Percentiles rank a stretch among this genome's conserved stretches.
Conservation (phyloP, 64 coral and sea anemone genomes). For the Dendronephthya gigantea region DNA sequence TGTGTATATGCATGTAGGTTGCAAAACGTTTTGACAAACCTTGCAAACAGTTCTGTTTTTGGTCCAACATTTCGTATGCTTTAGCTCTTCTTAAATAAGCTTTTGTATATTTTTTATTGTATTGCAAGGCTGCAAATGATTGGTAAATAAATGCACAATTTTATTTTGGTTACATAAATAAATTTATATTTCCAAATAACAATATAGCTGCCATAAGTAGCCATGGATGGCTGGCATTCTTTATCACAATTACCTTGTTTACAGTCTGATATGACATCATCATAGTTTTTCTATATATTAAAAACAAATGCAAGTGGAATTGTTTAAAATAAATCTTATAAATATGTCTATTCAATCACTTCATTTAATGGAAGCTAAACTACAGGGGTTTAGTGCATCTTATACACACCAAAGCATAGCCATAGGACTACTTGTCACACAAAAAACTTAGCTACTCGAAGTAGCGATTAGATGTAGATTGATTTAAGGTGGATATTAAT, state of each 20-base stretch:
- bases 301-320: background rate
- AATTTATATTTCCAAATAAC: background rate
- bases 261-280: constrained; percentile 47
- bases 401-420: too few species aligned
- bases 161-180: background rate
- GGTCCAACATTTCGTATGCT: constrained; percentile 56
- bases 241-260: constrained; percentile 38
- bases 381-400: too few species aligned
- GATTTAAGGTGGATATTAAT: background rate
- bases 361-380: too few species aligned
- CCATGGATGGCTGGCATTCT: too few species aligned
- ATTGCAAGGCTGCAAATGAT: constrained; percentile 50
- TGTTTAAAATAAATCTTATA: too few species aligned
- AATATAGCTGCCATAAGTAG: background rate
- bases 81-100: constrained; percentile 81
- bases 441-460: too few species aligned
- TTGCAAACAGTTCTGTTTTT: constrained; percentile 78
- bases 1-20: too few species aligned
- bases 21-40: constrained; percentile 18
- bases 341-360: too few species aligned
- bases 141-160: background rate
- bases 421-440: too few species aligned
- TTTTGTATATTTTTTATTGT: constrained; percentile 81
- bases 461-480: too few species aligned
- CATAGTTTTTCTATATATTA: constrained; percentile 48